Percentiles rank a stretch among this genome's conserved stretches.
phyloP scores from a whole-genome alignment of 2,113 vertebrate species.

The Periophthalmus modestus region DNA sequence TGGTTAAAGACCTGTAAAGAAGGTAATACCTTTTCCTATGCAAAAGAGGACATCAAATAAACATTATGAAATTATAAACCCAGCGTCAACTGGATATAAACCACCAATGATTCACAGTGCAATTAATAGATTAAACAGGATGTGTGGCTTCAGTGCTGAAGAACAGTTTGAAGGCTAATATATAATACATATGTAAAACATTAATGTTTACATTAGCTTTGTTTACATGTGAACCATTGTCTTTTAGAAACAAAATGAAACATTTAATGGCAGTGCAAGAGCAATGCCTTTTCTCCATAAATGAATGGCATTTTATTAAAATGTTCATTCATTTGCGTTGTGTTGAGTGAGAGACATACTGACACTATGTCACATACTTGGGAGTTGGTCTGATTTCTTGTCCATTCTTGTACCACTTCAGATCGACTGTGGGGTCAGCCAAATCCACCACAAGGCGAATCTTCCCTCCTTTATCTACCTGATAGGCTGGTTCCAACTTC shows the following conservation, averaged over 20 bases:
- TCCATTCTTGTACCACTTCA: conserved; percentile 99
- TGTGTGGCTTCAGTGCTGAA: background rate
- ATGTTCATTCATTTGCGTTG: conserved; percentile 56
- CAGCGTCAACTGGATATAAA: conserved; percentile 11
- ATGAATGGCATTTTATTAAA: conserved; percentile 60
- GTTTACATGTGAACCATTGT: conserved; percentile 59
- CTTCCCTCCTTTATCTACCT: conserved; percentile 93
- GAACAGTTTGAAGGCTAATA: background rate
- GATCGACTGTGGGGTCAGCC: conserved; percentile 94
- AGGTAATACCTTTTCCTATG: conserved; percentile 73
- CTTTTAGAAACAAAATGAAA: conserved; percentile 41
- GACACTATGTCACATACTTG: conserved; percentile 83
- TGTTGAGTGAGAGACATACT: conserved; percentile 13
- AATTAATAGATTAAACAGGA: background rate
- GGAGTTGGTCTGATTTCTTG: conserved; percentile 93
- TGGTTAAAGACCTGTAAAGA: conserved; percentile 79
- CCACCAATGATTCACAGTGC: conserved; percentile 62
- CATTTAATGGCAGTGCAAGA: conserved; percentile 23
- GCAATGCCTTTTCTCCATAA: conserved; percentile 30
- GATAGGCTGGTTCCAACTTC: conserved; percentile 94
- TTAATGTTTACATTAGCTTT: background rate
- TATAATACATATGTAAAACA: background rate
- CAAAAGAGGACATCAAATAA: conserved; percentile 43
- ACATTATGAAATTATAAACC: conserved; percentile 49
- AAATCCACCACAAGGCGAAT: conserved; percentile 93